phyloP scores from a whole-genome alignment of 2,113 vertebrate species.

The Rhagologus leucostigma region DNA sequence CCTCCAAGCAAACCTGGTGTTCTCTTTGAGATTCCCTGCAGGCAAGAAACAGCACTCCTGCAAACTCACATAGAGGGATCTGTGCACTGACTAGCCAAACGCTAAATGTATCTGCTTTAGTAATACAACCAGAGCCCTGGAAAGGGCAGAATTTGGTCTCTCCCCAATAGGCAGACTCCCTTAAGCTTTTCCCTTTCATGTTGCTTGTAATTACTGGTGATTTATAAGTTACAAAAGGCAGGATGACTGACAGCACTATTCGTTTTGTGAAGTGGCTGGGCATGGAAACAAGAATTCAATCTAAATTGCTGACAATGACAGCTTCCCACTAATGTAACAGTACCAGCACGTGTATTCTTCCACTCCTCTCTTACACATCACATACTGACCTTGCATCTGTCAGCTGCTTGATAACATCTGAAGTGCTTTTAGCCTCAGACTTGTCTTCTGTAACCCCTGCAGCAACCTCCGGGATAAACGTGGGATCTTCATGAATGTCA shows the following conservation, averaged over 20 bases:
- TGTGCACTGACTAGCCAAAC: background rate
- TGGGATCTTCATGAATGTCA: slow-evolving; percentile 64
- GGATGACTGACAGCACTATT: background rate
- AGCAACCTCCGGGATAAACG: slow-evolving; percentile 35
- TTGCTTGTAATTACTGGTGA: background rate
- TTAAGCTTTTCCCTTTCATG: background rate
- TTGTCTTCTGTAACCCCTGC: background rate
- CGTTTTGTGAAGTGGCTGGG: background rate
- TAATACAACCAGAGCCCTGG: background rate
- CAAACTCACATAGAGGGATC: background rate
- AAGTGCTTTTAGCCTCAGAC: background rate
- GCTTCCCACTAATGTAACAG: background rate
- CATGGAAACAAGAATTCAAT: background rate
- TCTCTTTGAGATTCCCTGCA: background rate
- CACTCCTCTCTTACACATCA: background rate
- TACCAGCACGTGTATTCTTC: rapidly evolving
- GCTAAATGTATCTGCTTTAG: background rate
- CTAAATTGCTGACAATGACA: background rate
- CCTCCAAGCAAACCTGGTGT: background rate
- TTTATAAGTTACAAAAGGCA: background rate
- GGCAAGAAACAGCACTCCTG: background rate
- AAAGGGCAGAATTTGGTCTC: background rate
- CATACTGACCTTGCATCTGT: slow-evolving; percentile 34
- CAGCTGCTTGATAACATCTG: slow-evolving; percentile 13
- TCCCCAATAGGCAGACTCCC: background rate